Evolutionary conservation across 2,113 vertebrate species (phyloP), one percentile per base, ranked within the genome.

Genomic region (Paracanthobrama guichenoti): DNA sequence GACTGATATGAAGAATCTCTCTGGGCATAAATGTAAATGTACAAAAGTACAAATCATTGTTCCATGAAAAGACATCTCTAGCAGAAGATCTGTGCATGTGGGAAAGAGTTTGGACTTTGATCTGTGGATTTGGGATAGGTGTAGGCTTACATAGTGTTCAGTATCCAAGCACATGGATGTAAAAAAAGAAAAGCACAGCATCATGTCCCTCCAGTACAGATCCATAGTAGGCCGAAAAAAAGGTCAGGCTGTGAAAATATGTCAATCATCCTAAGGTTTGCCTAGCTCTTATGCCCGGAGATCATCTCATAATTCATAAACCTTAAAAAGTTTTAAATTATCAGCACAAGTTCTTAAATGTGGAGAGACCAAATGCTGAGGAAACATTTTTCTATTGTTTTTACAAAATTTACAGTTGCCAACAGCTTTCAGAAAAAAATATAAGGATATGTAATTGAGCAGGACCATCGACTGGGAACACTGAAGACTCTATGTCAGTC

Each of bases 51-150:
- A 71, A 71, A 44, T 71, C 4, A 0, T 42, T 22, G 26, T 66
- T 31, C 26, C 26, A 9, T 31, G 60, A 28, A 64, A 80, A 28
- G 18, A 31, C 1, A 50, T 24, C 28, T 72, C 46, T 84, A 10
- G 26, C 31, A 31, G 62, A 46, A 57, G 50, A 46, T 64, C 26
- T 6, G 28, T 2, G 2, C 28, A 60, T 62, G 74, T 79, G 53
- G 31, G 78, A 16, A 44, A 44, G 39, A 57, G 35, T 44, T 50
- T 44, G 39, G 26, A 66, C 66, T 64, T n/a, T n/a, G 48, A 44
- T 80, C 42, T 72, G 44, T 20, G 79, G 42, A 28, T 66, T 24
- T 18, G 64, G 60, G 60, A 48, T 35, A 67, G 24, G 78, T 80
- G 42, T 67, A 48, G 14, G n/a, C n/a, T 24, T 62, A 59, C 28